phyloP scores from a whole-genome alignment of 2,797 vertebrate genomes.

The Gallinago solitaria region DNA sequence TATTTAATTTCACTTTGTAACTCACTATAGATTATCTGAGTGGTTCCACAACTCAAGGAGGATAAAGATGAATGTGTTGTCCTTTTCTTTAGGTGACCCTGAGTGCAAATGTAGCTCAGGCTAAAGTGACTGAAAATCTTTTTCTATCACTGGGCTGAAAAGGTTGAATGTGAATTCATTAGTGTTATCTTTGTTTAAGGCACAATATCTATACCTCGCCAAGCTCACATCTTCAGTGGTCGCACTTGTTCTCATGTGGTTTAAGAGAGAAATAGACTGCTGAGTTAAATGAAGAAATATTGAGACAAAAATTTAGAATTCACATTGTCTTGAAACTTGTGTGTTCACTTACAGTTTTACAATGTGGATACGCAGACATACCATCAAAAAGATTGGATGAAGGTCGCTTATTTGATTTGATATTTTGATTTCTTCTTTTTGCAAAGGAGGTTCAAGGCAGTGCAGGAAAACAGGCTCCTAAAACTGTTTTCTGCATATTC shows the following conservation, averaged over 20 bases:
- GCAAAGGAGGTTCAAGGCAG: background rate
- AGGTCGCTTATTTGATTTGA: background rate
- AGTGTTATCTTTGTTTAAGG: conserved; percentile 75
- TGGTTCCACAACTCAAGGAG: conserved; percentile 71
- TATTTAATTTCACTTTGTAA: conserved; percentile 76
- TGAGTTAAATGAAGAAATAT: background rate
- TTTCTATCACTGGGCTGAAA: conserved; percentile 77
- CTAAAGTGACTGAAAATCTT: conserved; percentile 83
- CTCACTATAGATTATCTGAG: conserved; percentile 75
- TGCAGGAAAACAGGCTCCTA: background rate
- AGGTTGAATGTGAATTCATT: conserved; percentile 82
- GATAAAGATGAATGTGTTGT: conserved; percentile 84
- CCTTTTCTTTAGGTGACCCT: conserved; percentile 79
- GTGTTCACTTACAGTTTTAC: background rate
- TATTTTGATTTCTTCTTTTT: background rate
- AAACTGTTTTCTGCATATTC: background rate
- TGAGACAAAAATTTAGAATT: background rate
- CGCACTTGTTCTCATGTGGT: background rate
- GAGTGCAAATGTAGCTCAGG: conserved; percentile 68
- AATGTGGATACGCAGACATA: background rate
- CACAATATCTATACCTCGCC: conserved; percentile 46
- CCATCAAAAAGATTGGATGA: background rate
- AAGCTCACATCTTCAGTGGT: background rate
- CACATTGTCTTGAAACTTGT: background rate
- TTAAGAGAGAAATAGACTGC: background rate